Evolutionary conservation across 1,140 invertebrate genomes (phyloP).

Genomic region (Mya arenaria): DNA sequence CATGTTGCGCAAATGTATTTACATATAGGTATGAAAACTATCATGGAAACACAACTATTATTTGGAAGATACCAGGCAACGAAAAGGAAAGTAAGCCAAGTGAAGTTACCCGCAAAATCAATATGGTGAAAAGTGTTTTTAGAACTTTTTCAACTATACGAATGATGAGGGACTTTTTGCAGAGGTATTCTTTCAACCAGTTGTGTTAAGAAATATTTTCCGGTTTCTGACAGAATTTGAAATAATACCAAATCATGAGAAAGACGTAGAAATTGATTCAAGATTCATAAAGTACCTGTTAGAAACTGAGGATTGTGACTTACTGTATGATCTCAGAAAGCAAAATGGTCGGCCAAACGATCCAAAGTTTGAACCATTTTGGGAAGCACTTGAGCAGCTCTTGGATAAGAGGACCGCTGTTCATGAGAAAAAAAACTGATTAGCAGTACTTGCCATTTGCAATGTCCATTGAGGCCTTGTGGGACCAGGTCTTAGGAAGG

Average conservation of each 20-base stretch:
- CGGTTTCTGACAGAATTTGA: background rate
- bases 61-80: background rate
- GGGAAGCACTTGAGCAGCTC: background rate
- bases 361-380: constrained; percentile 26
- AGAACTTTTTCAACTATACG: background rate
- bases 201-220: background rate
- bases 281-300: background rate
- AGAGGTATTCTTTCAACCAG: background rate
- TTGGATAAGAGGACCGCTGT: constrained; percentile 6
- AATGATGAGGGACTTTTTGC: constrained; percentile 22
- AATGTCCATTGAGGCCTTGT: constrained; percentile 19
- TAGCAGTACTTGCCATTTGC: constrained; percentile 27
- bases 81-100: background rate
- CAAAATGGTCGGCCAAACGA: constrained; percentile 2
- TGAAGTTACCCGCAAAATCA: background rate
- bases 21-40: background rate
- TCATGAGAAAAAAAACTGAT: constrained; percentile 42
- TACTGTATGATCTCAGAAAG: constrained; percentile 17
- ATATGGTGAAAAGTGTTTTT: background rate
- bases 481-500: background rate
- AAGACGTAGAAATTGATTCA: background rate
- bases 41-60: background rate
- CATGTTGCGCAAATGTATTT: background rate
- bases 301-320: background rate
- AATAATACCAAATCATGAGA: background rate